Evolutionary conservation across 1,140 invertebrate species (phyloP).

Genomic region (Hycleus cichorii): DNA sequence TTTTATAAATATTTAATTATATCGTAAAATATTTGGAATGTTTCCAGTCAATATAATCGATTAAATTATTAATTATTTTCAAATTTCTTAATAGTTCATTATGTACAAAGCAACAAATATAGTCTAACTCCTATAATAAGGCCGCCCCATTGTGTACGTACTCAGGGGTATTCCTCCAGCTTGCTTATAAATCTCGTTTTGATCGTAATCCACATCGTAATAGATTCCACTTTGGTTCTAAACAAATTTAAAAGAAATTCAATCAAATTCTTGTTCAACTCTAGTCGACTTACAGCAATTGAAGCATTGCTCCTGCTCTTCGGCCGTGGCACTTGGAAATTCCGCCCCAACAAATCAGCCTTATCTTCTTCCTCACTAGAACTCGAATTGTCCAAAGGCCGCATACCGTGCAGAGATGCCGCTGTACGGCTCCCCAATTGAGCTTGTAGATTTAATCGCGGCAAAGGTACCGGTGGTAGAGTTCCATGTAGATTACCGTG

Average conservation of each 20-base stretch:
- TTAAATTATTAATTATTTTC: neutral
- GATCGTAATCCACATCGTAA: slow-evolving; percentile 79
- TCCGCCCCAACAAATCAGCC: slow-evolving; percentile 61
- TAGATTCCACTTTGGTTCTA: slow-evolving; percentile 81
- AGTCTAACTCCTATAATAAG: slow-evolving; percentile 37
- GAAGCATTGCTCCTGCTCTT: slow-evolving; percentile 66
- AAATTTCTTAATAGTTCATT: neutral
- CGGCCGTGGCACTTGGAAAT: slow-evolving; percentile 65
- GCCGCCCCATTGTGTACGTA: slow-evolving; percentile 51
- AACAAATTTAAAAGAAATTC: slow-evolving; percentile 19
- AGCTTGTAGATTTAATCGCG: slow-evolving; percentile 49
- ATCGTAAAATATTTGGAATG: too few relatives aligned
- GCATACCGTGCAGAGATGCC: slow-evolving; percentile 43
- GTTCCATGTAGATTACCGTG: slow-evolving; percentile 50
- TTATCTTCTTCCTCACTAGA: slow-evolving; percentile 63
- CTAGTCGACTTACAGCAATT: slow-evolving; percentile 49
- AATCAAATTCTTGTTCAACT: neutral
- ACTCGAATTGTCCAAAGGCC: slow-evolving; percentile 51
- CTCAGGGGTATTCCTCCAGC: slow-evolving; percentile 59
- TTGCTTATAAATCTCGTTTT: slow-evolving; percentile 53
- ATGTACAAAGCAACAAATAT: slow-evolving; percentile 6
- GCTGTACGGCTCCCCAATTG: slow-evolving; percentile 38
- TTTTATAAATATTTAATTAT: too few relatives aligned
- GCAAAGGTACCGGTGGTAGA: slow-evolving; percentile 64
- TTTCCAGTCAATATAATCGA: slow-evolving; percentile 6